These are phyloP conservation scores for Dicerorhinus sumatrensis DNA, from an alignment of 2,113 vertebrate species.

Conservation along the genomic window DNA sequence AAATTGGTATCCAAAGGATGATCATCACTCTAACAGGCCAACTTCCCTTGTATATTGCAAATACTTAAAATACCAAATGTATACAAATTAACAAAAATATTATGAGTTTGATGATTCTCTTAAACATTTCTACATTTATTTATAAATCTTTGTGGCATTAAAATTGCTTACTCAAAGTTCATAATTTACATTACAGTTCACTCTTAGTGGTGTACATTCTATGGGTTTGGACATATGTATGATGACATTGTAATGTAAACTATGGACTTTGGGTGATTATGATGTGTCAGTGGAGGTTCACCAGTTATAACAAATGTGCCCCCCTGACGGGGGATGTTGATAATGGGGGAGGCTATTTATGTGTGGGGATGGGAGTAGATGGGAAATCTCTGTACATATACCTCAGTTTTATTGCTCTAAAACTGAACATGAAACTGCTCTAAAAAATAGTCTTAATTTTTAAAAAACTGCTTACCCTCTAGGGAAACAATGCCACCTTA, in stretches of 20 bases:
- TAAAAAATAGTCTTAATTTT: not conserved
- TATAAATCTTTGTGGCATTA: not conserved
- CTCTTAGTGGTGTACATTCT: not conserved
- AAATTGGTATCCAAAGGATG: constrained; percentile 54
- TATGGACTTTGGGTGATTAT: not conserved
- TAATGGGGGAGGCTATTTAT: not conserved
- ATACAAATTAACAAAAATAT: constrained; percentile 61
- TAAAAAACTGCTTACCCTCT: not conserved
- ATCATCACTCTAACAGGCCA: constrained; percentile 40
- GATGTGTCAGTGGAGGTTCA: not conserved
- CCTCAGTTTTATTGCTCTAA: not conserved
- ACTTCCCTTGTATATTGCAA: constrained; percentile 55
- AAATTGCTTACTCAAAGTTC: constrained; percentile 14
- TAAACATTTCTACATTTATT: constrained; percentile 28
- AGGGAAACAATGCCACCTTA: not conserved
- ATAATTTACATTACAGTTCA: not conserved
- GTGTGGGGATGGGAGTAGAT: too few relatives aligned
- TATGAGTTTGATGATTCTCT: not conserved
- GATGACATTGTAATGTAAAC: not conserved
- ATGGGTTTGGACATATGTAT: not conserved
- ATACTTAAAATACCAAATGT: constrained; percentile 38
- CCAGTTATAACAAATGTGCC: not conserved
- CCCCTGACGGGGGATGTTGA: not conserved
- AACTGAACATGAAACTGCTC: not conserved
- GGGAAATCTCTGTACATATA: not conserved